These are phyloP conservation scores for Griposia aprilina DNA, from an alignment of 2,888 invertebrate genomes.

Conservation along the genomic window DNA sequence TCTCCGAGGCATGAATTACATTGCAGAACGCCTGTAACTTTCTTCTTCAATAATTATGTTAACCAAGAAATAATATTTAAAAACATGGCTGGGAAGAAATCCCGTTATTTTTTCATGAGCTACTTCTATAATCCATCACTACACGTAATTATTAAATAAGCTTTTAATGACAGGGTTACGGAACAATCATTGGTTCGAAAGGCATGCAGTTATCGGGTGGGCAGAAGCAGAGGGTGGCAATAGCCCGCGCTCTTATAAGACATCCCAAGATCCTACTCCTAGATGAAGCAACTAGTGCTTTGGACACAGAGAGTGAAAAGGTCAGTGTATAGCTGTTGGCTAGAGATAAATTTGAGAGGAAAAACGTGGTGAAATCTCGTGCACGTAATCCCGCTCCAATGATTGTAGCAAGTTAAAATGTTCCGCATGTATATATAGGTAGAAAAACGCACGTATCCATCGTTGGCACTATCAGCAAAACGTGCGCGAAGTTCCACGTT, in stretches of 20 bases:
- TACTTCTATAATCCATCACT: neutral
- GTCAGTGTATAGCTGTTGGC: constrained; percentile 74
- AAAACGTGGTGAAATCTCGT: neutral
- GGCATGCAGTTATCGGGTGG: constrained; percentile 94
- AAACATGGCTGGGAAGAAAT: neutral
- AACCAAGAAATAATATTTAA: neutral
- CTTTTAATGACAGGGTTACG: constrained; percentile 92
- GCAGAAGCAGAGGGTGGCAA: constrained; percentile 96
- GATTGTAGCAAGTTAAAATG: neutral
- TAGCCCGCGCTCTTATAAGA: constrained; percentile 94
- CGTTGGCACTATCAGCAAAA: neutral
- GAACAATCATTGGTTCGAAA: constrained; percentile 93
- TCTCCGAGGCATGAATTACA: neutral
- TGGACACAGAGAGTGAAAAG: constrained; percentile 96
- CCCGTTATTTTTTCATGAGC: neutral
- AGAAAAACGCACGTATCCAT: neutral
- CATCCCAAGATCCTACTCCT: constrained; percentile 94
- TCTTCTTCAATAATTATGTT: neutral
- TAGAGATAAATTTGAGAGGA: neutral
- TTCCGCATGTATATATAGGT: neutral
- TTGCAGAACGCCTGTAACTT: neutral
- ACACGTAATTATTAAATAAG: neutral
- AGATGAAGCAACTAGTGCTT: constrained; percentile 96
- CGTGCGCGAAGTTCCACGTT: too few species aligned
- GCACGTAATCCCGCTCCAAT: too few species aligned